Evolutionary conservation across 2,113 vertebrate genomes (phyloP).

Genomic region (Electrona antarctica): DNA sequence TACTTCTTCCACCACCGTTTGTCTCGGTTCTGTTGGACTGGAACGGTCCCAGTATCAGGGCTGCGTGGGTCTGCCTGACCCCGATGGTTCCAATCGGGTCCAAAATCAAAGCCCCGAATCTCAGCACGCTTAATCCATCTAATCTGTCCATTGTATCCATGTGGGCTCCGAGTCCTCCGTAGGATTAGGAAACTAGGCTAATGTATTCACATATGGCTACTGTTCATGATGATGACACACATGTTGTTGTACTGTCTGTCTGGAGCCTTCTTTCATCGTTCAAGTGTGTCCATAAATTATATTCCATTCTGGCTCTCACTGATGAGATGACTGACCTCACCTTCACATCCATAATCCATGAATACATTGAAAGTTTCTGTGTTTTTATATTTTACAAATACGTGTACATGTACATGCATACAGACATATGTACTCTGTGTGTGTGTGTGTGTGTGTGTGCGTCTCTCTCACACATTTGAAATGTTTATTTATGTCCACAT

Average conservation of each 20-base stretch:
- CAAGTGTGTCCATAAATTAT: too few relatives aligned
- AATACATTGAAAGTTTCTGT: neutral
- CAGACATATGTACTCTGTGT: too few relatives aligned
- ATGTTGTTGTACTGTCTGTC: neutral
- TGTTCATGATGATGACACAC: neutral
- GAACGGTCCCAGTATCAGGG: neutral
- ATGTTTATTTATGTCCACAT: too few relatives aligned
- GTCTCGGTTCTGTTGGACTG: neutral
- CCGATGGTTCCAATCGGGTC: constrained; percentile 56
- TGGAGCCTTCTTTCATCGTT: neutral
- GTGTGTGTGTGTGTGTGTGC: too few relatives aligned
- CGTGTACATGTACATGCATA: too few relatives aligned
- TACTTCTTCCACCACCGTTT: too few relatives aligned
- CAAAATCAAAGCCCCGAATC: constrained; percentile 18
- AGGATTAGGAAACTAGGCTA: constrained; percentile 68
- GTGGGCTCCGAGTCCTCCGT: neutral
- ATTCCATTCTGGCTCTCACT: too few relatives aligned
- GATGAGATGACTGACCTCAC: neutral
- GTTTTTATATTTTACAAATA: too few relatives aligned
- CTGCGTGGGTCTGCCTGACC: neutral
- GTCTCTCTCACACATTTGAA: too few relatives aligned
- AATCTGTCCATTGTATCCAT: constrained; percentile 55
- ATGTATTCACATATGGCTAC: constrained; percentile 44
- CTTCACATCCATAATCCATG: too few relatives aligned
- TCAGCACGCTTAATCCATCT: constrained; percentile 28